Evolutionary conservation across 2,888 invertebrate genomes (phyloP), one percentile per base, ranked within the genome.

Genomic region (Sphinx pinastri): DNA sequence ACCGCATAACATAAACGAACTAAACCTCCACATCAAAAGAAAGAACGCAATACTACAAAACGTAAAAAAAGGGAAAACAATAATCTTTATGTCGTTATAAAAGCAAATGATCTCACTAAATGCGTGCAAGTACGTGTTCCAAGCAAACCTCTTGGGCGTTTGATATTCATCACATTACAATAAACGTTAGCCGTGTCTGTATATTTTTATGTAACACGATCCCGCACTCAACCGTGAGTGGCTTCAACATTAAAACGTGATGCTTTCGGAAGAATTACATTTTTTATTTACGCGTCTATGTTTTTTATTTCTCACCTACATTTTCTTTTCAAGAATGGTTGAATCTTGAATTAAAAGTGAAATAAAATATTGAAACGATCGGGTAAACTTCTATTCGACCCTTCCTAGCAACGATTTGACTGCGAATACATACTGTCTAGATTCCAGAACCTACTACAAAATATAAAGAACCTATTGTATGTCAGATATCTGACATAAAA

Each of bases 91-190:
- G 16, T 47, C 19, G 16, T 58, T 14, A 58, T 63, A 63, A 63
- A 63, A 63, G 13, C 19, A 25, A 63, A 63, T 63, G 63, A 47
- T 47, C 63, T 19, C 19, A 19, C 13, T 19, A 16, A 47, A 19
- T 16, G 49, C 16, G 60, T 5, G 45, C 12, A 63, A 63, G 19
- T 45, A 47, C 60, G 12, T 63, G 63, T 63, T 63, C 19, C 19
- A 19, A 63, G 6, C 47, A 16, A 47, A 63, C n/a, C 60, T 60
- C 71, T 69, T 54, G 63, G 19, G 11, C 67, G 63, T 66, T 71
- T 73, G 58, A 69, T 69, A 55, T 57, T 68, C 57, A 25, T 69
- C 67, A 25, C 52, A 57, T 68, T 25, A 52, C 63, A 68, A 70
- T 67, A 68, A 69, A 49, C 47, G 49, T 38, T 25, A 45, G 58